A percentile compares a stretch with the other conserved stretches of the same genome.
These are phyloP conservation scores for Mimumesa dahlbomi DNA, from an alignment of 2,888 invertebrate species.

Conservation along the genomic window DNA sequence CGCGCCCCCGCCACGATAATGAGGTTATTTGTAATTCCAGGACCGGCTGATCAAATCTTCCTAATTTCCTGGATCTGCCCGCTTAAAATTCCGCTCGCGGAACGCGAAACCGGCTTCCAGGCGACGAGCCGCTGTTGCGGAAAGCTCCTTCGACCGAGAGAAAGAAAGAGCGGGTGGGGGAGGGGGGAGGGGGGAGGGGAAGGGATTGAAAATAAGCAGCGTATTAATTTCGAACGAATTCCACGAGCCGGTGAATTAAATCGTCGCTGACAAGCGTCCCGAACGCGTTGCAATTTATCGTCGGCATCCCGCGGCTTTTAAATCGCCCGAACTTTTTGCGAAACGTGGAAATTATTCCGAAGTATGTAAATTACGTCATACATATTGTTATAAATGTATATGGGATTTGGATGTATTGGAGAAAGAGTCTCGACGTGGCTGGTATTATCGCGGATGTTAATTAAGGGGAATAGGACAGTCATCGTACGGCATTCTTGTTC, in stretches of 20 bases:
- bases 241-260: conserved; percentile 35
- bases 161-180: conserved; percentile 15
- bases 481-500: no score
- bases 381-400: no score
- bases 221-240: conserved; percentile 68
- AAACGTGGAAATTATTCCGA: no score
- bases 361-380: no score
- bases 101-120: conserved; percentile 25
- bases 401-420: no score
- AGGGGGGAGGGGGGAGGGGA: conserved; percentile 14
- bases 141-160: conserved; percentile 31
- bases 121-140: conserved; percentile 31
- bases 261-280: neutral
- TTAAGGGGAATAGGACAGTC: no score
- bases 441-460: no score
- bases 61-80: conserved; percentile 72
- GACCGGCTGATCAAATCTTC: conserved; percentile 71
- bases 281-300: neutral
- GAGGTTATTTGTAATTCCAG: conserved; percentile 74
- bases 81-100: conserved; percentile 69
- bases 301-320: no score
- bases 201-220: conserved; percentile 48
- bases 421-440: no score
- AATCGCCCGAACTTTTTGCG: no score
- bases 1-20: conserved; percentile 61